Evolutionary conservation across 1,140 invertebrate genomes (phyloP), one percentile per base, ranked within the genome.

Genomic region (Listronotus bonariensis): DNA sequence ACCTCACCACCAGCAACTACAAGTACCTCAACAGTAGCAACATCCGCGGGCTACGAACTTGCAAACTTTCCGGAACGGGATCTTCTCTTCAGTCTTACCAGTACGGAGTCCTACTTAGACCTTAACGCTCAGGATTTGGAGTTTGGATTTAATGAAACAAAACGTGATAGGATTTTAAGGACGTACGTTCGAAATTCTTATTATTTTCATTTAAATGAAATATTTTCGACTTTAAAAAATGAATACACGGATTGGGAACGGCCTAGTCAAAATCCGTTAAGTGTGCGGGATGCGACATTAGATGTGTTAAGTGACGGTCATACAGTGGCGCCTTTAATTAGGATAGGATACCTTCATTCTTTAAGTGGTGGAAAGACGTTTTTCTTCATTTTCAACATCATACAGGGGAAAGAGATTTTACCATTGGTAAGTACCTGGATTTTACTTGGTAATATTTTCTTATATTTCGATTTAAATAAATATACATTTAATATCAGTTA

Each of bases 171-270:
- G 45, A 92, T 95, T 68, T 82, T 95, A 69, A 84, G 92, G 59
- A 95, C 92, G 11, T 93, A 92, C 80, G 92, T 95, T 45, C 84
- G 92, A 40, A 95, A 95, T 78, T 88, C 90, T 41, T 95, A 93
- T 79, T 88, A 89, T 71, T 95, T 90, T 79, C 92, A 95, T 81
- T 83, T 93, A 56, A 93, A 94, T 79, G 92, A 94, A 80, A 95
- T 93, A 72, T 94, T 91, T 81, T 92, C 92, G 15, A 92, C 92
- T 31, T 82, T 95, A 52, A 91, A 92, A 79, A 96, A 95, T 77
- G 93, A 96, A 77, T 96, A 96, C 80, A 95, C 92, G 45, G 92
- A 96, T 77, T 96, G 93, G 93, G 92, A 93, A 76, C 85, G 88
- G 70, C 90, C 66, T 79, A 89, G 69, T 74, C 87, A 85, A 77